Evolutionary conservation across 2,113 vertebrate species (phyloP).

Genomic region (Siniperca chuatsi): DNA sequence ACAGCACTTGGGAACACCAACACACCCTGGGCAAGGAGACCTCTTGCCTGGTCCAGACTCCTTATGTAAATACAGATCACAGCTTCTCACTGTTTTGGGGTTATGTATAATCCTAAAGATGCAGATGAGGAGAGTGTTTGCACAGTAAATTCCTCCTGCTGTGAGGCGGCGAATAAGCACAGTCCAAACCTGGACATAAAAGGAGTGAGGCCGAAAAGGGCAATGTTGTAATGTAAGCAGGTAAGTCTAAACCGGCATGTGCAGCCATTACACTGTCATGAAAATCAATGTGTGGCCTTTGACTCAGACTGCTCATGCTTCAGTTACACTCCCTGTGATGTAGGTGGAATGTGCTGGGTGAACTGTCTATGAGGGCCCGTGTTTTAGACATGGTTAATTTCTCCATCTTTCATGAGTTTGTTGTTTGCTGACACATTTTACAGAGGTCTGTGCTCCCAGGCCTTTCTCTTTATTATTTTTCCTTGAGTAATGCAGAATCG

Average conservation of each 20-base stretch:
- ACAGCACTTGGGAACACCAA: conserved; percentile 47
- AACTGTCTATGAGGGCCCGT: conserved; percentile 7
- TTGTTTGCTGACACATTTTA: conserved; percentile 61
- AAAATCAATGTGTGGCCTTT: conserved; percentile 67
- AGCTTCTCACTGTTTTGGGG: conserved; percentile 39
- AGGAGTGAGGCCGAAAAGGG: conserved; percentile 1
- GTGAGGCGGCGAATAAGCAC: neutral
- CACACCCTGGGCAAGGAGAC: conserved; percentile 76
- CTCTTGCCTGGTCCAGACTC: conserved; percentile 56
- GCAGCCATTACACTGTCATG: conserved; percentile 50
- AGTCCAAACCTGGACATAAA: neutral
- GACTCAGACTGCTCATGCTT: conserved; percentile 47
- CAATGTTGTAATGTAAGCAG: conserved; percentile 38
- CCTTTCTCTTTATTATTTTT: conserved; percentile 46
- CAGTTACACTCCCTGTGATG: conserved; percentile 32
- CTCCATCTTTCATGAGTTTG: conserved; percentile 35
- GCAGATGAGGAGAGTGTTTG: conserved; percentile 29
- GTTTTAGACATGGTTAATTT: conserved; percentile 61
- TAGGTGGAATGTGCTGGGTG: conserved; percentile 4
- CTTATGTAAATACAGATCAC: conserved; percentile 73
- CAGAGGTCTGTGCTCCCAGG: conserved; percentile 27
- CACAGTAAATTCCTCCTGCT: conserved; percentile 7
- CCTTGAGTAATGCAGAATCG: conserved; percentile 23
- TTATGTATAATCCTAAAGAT: conserved; percentile 47
- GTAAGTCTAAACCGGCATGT: conserved; percentile 44